Base-by-base conservation (phyloP, 2,113 vertebrate species). In the Ammodytes marinus region DNA sequence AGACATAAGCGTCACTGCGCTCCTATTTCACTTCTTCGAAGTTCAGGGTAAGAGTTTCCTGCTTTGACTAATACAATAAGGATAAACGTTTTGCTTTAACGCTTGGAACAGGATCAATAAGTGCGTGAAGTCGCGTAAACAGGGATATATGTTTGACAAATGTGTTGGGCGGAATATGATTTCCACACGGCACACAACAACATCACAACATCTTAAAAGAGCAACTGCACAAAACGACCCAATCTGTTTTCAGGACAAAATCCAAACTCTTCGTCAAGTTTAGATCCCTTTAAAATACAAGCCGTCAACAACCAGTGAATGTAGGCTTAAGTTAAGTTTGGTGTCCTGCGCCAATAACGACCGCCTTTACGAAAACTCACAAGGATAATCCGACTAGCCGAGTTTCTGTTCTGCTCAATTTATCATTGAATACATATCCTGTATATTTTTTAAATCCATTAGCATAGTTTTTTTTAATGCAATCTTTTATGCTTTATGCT, bases 31-130 rank as follows among this genome's bases (percentile, higher is more conserved):
- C 64, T 71, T 42, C 86, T 52, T 43, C 57, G 12, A 68, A 80
- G 77, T 79, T 71, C 59, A 69, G 69, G 90, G 91, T 93, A 92
- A 88, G 90, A 70, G 5, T 64, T 55, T 67, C 6, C 69, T 79
- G 15, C 37, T 72, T 77, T 53, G 19, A 59, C 10, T 59, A 3
- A 65, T n/a, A 7, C 15, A 69, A 50, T 11, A 46, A 46, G 13
- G 4, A 46, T 15, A 7, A 65, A 52, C 3, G 27, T n/a, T 35
- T 40, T 11, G 15, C 12, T 73, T 40, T 8, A 11, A 17, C 15
- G 1, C 11, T 52, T 19, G 6, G 12, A 14, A 27, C 40, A 1
- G 27, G n/a, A 54, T 6, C 9, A 11, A 61, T 4, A 4, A 17
- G 42, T 50, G 59, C 67, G 61, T 66, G 70, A 80, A 77, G 49